phyloP scores from a whole-genome alignment of 2,888 invertebrate genomes.

The Agrotis puta region DNA sequence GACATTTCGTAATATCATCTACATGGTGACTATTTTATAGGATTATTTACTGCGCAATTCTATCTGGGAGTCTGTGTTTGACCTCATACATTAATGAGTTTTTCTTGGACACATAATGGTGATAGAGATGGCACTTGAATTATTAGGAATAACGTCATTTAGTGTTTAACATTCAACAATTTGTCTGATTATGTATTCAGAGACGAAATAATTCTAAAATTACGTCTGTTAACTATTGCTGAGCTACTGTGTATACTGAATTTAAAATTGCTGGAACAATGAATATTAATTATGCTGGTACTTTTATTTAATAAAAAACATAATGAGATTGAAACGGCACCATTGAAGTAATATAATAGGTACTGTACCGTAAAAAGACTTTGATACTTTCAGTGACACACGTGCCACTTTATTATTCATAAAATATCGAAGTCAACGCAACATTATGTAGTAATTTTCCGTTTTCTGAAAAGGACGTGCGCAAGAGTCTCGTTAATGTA shows the following conservation, averaged over 20 bases:
- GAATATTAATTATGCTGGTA: background rate
- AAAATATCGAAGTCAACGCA: slow-evolving; percentile 6
- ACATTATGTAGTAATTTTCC: slow-evolving; percentile 38
- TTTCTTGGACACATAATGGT: slow-evolving; percentile 42
- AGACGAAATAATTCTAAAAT: slow-evolving; percentile 9
- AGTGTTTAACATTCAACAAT: slow-evolving; percentile 26
- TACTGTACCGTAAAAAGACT: background rate
- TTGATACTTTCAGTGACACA: background rate
- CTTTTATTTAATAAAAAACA: background rate
- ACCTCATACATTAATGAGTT: slow-evolving; percentile 47
- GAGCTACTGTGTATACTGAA: slow-evolving; percentile 12
- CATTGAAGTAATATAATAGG: background rate
- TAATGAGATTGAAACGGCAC: background rate
- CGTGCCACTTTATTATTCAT: slow-evolving; percentile 18
- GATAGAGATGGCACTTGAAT: slow-evolving; percentile 38
- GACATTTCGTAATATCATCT: slow-evolving; percentile 64
- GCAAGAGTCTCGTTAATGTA: slow-evolving; percentile 48
- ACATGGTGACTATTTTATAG: slow-evolving; percentile 51
- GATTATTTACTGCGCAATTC: slow-evolving; percentile 56
- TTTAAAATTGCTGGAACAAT: background rate
- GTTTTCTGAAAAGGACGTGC: slow-evolving; percentile 35
- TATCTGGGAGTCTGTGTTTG: slow-evolving; percentile 45
- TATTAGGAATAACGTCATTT: slow-evolving; percentile 36
- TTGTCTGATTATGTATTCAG: slow-evolving; percentile 16
- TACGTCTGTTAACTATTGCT: background rate